Evolutionary conservation across 1,140 invertebrate genomes (phyloP).

Genomic region (Chironomus tepperi): DNA sequence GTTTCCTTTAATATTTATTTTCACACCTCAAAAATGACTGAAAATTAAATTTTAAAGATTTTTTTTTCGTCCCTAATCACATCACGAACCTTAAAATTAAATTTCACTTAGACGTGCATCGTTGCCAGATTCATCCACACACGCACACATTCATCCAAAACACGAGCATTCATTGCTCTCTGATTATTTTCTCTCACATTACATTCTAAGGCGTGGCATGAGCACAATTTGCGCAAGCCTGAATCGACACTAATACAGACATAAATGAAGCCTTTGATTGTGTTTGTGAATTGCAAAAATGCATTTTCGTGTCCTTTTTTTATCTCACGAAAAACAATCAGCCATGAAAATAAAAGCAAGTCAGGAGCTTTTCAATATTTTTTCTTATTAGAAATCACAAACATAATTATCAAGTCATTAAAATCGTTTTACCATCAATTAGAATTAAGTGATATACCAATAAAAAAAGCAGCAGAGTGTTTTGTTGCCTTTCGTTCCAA

Average conservation of each 20-base stretch:
- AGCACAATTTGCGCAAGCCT: not conserved
- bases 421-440: not conserved
- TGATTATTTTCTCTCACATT: not conserved
- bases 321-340: not conserved
- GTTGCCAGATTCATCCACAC: not conserved
- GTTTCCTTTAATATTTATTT: too few relatives aligned
- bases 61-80: not conserved
- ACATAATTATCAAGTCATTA: not conserved
- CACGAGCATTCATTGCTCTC: not conserved
- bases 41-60: not conserved
- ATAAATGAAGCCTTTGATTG: not conserved
- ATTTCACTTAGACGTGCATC: not conserved
- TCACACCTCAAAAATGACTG: too few relatives aligned
- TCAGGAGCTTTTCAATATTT: too few relatives aligned
- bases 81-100: not conserved
- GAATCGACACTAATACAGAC: not conserved
- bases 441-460: not conserved
- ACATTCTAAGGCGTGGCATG: not conserved
- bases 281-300: not conserved
- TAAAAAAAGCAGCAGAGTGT: not conserved
- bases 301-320: not conserved
- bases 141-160: not conserved
- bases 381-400: not conserved
- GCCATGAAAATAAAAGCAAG: not conserved
- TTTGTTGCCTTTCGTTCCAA: not conserved